Conservation (phyloP, 1,140 invertebrate genomes). For the Cydia fagiglandana region DNA sequence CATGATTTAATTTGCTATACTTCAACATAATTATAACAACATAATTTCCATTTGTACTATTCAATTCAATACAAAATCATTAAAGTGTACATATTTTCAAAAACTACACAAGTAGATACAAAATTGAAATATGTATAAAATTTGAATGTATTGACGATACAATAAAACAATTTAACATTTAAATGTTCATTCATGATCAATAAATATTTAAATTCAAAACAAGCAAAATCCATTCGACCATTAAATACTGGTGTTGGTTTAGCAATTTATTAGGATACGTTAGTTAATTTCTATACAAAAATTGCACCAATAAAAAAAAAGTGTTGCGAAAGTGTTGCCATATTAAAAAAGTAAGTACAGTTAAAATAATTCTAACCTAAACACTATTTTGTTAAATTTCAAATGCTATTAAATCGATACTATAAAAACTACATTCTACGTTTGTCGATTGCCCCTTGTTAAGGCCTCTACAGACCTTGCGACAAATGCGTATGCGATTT, state of each 20-base stretch:
- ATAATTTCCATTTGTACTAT: slow-evolving; percentile 10
- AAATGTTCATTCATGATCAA: background rate
- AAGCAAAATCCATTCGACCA: background rate
- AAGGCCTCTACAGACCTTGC: no score
- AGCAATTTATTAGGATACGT: background rate
- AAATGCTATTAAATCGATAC: slow-evolving; percentile 29
- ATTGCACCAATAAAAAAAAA: background rate
- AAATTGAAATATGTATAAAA: background rate
- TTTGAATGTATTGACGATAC: background rate
- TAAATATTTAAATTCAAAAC: background rate
- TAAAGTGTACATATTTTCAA: background rate
- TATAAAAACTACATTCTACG: slow-evolving; percentile 18
- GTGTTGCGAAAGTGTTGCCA: background rate
- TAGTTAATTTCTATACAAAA: background rate
- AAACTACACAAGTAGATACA: background rate
- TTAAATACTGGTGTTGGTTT: slow-evolving; percentile 25
- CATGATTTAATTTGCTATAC: background rate
- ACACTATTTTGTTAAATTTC: slow-evolving; percentile 28
- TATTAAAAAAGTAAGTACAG: slow-evolving; percentile 28
- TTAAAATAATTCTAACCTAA: slow-evolving; percentile 27
- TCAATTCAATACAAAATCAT: background rate
- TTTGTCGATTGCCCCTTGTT: slow-evolving; percentile 8
- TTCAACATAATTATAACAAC: background rate
- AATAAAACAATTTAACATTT: background rate
- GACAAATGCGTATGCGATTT: no score